Conservation (phyloP, 2,113 vertebrate genomes). For the Daphoenositta chrysoptera region DNA sequence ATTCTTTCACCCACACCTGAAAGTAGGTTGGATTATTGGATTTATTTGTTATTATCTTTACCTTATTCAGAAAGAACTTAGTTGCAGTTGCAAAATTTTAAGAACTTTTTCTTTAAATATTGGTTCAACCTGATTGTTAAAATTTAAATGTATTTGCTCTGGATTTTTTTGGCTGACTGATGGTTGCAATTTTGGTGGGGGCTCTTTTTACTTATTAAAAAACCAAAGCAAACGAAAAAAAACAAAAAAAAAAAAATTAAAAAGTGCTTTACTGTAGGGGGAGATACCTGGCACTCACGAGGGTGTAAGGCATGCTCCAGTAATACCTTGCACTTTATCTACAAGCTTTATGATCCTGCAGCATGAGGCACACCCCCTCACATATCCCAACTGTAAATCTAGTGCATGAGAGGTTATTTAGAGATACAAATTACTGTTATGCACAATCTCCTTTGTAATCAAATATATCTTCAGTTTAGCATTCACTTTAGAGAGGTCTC, state of each 20-base stretch:
- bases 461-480: conserved; percentile 53
- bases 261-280: background rate
- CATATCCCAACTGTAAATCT: conserved; percentile 35
- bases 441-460: conserved; percentile 36
- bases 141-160: background rate
- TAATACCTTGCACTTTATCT: background rate
- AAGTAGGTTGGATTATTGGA: background rate
- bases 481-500: conserved; percentile 23
- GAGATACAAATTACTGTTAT: conserved; percentile 50
- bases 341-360: conserved; percentile 21
- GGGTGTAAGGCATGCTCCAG: background rate
- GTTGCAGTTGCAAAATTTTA: background rate
- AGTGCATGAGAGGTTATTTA: conserved; percentile 39
- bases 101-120: background rate
- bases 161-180: background rate
- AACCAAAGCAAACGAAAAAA: background rate
- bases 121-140: background rate
- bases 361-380: background rate
- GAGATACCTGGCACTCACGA: background rate
- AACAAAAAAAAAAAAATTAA: no score
- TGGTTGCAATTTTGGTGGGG: background rate
- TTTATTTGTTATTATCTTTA: background rate
- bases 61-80: background rate
- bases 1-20: background rate
- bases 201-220: background rate